Base-by-base conservation (phyloP, 2,888 invertebrate genomes). In the Noctua janthe region DNA sequence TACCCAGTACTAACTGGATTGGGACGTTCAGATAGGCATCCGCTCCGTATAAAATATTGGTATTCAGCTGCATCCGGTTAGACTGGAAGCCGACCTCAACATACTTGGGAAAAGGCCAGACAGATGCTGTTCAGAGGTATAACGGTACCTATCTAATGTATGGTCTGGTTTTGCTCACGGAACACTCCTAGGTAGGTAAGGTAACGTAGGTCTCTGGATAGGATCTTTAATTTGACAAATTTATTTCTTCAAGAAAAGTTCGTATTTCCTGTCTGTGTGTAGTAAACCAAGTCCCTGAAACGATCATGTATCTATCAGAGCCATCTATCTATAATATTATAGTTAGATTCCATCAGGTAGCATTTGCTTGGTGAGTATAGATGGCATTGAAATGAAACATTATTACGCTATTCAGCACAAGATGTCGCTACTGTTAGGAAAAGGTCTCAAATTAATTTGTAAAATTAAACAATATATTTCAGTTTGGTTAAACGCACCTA, bases 321-420 rank as follows among this genome's bases (percentile, higher is more conserved):
- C 76, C 82, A 79, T 80, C 86, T 84, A 79, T 80, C 86, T 84
- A 64, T 78, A 29, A 43, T 66, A 5, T 7, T 39, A 43, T 64
- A 17, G 17, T 39, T 43, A 43, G 20, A 62, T 11, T 62, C 10
- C 35, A 35, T 43, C 0, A 10, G 6, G 2, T 49, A 2, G 1
- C 15, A 73, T 75, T 54, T 1, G 7, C 17, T 35, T 49, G 0
- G 8, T 29, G 15, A 13, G 0, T n/a, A 70, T 67, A 88, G 87
- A 85, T 83, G 78, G 80, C 81, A 43, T 23, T 64, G 5, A 39
- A 69, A 5, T 0, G 0, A 5, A 59, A 35, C 51, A 43, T 17
- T n/a, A 59, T 81, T 62, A 7, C 1, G 75, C 88, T 90, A 90
- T 79, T 88, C 74, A 67, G 15, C 85, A 76, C 80, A 47, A 91